Percentiles rank a stretch among this genome's conserved stretches.
These are phyloP conservation scores for Brachystomella parvula DNA, from an alignment of 1,140 invertebrate species.

Conservation along the genomic window DNA sequence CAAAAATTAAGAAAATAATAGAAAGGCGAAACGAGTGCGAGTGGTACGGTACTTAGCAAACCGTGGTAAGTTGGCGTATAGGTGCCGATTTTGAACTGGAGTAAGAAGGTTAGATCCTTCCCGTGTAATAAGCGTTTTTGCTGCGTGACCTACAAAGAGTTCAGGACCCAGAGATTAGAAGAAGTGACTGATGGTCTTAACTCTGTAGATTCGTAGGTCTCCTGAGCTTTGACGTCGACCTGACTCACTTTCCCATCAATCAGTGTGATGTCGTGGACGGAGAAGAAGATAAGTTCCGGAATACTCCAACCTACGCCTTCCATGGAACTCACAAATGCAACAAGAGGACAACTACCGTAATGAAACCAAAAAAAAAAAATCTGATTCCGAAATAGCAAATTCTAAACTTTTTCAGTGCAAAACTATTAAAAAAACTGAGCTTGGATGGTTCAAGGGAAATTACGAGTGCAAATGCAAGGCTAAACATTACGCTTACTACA, in stretches of 20 bases:
- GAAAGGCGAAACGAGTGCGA: no score
- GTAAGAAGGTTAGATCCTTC: no score
- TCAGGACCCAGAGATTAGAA: no score
- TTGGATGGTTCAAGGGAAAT: conserved; percentile 26
- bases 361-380: background rate
- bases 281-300: conserved; percentile 10
- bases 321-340: conserved; percentile 37
- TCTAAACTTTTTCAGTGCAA: conserved; percentile 24
- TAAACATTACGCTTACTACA: background rate
- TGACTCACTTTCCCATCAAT: conserved; percentile 29
- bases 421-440: conserved; percentile 13
- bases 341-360: background rate
- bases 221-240: conserved; percentile 31
- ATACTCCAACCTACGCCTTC: conserved; percentile 27
- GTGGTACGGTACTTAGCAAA: no score
- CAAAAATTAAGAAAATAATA: no score
- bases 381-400: background rate
- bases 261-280: conserved; percentile 28
- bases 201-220: no score
- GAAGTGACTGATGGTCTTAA: no score
- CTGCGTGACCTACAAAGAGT: no score
- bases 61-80: no score
- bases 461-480: conserved; percentile 31
- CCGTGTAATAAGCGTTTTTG: no score
- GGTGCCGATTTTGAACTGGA: no score